Evolutionary conservation across 2,797 vertebrate species (phyloP).

Genomic region (Parambassis ranga): DNA sequence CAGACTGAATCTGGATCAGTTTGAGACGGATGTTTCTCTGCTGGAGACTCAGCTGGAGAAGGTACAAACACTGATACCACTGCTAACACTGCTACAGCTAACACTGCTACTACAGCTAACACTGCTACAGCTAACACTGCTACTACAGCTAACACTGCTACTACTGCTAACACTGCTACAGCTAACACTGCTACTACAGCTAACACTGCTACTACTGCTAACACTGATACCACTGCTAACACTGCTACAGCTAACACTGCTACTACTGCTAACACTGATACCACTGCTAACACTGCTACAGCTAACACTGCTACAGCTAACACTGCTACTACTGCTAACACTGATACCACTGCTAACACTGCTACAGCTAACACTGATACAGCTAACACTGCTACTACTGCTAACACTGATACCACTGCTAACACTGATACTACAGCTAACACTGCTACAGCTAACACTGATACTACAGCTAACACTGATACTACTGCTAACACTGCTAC

Average conservation of each 20-base stretch:
- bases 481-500: neutral
- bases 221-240: fast-evolving
- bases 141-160: neutral
- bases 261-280: neutral
- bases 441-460: neutral
- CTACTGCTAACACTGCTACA: neutral
- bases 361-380: neutral
- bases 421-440: too few species aligned
- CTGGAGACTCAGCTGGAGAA: slow-evolving; percentile 73
- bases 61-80: slow-evolving; percentile 43
- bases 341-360: neutral
- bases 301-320: neutral
- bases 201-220: neutral
- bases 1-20: slow-evolving; percentile 72
- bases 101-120: neutral
- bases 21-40: slow-evolving; percentile 67
- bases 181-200: too few species aligned
- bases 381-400: too few species aligned
- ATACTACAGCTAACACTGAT: neutral
- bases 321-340: neutral
- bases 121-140: neutral
- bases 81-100: neutral
- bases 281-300: neutral
- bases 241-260: neutral
- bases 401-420: too few species aligned